Base-by-base conservation (phyloP, 2,113 vertebrate species). In the Australoheros scitulus region DNA sequence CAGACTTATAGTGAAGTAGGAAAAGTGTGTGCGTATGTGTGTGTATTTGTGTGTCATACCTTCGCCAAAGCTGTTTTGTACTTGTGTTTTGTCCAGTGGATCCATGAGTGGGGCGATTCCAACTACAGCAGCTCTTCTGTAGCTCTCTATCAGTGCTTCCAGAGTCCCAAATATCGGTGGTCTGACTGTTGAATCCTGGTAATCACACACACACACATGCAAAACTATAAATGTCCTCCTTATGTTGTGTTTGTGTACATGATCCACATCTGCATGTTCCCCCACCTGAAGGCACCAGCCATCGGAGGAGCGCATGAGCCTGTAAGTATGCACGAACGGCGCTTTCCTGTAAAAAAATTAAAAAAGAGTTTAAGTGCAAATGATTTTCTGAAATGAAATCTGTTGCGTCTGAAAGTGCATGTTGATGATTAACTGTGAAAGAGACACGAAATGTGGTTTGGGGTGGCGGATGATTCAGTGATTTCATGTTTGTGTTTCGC, bases 241-340 rank as follows among this genome's bases (percentile, higher is more conserved):
- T 15, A 15, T 38, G 3, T 26, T 26, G 47, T 32, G 2, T 26
- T 11, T 58, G 24, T n/a, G 6, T 41, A 9, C 18, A 56, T 7
- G 1, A 57, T 61, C 3, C 57, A 10, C 11, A 3, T 7, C 11
- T 4, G 32, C 15, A 24, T 3, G 56, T 52, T 20, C 13, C 52
- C 89, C 60, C 77, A 94, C 94, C 88, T 91, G 85, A 20, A 91
- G 50, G 57, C 17, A 77, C 92, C 93, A 95, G 76, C 93, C 92
- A 2, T 75, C 36, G 1, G 74, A 1, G 10, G 87, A 83, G 32
- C 32, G 78, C 1, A 43, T 9, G 7, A 95, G 86, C 72, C 94
- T 90, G 89, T 91, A 94, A 11, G 92, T 95, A 87, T 90, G 84
- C 10, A 95, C 92, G 55, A 81, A 92, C 1, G 93, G 94, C 6